Evolutionary conservation across 2,888 invertebrate species (phyloP).

Genomic region (Polia nebulosa): DNA sequence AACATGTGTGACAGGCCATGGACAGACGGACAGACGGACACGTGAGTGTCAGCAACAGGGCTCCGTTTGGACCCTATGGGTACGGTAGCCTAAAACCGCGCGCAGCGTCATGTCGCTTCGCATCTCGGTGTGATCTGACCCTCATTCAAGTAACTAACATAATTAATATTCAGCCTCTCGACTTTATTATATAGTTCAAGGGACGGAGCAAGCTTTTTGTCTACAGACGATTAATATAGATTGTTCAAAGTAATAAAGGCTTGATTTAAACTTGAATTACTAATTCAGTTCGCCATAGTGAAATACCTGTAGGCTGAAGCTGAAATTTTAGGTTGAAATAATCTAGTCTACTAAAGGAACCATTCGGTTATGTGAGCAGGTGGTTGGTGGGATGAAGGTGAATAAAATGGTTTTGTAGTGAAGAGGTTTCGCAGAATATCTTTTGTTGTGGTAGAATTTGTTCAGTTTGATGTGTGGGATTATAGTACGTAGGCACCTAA

Average conservation of each 20-base stretch:
- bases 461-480: not conserved
- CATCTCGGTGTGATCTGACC: not conserved
- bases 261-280: slow-evolving; percentile 46
- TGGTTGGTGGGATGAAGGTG: not conserved
- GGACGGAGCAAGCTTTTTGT: slow-evolving; percentile 55
- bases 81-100: too few species aligned
- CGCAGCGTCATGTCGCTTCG: not conserved
- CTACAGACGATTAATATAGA: slow-evolving; percentile 49
- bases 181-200: slow-evolving; percentile 47
- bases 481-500: not conserved
- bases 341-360: slow-evolving; percentile 1
- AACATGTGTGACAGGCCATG: too few species aligned
- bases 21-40: too few species aligned
- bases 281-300: slow-evolving; percentile 35
- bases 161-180: slow-evolving; percentile 62
- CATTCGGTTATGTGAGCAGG: not conserved
- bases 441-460: not conserved
- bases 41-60: too few species aligned
- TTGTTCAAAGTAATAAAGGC: slow-evolving; percentile 40
- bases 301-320: slow-evolving; percentile 35
- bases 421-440: not conserved
- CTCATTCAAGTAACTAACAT: slow-evolving; percentile 56
- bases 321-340: slow-evolving; percentile 21
- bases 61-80: too few species aligned
- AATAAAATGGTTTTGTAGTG: not conserved